phyloP scores from a whole-genome alignment of 2,888 invertebrate genomes.

The Sepiola atlantica region DNA sequence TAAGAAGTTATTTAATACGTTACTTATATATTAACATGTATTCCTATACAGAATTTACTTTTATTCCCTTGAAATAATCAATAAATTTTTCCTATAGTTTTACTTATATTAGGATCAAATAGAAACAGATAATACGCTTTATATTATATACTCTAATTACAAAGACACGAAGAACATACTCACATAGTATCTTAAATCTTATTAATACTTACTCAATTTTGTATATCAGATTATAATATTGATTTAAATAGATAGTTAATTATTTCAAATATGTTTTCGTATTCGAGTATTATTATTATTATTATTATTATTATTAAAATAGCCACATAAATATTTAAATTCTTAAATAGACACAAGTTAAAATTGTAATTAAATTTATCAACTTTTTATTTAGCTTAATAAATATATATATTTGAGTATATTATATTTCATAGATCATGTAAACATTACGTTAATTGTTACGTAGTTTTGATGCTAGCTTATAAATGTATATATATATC shows the following conservation, averaged over 20 bases:
- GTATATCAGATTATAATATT: neutral
- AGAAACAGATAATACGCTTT: no score
- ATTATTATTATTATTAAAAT: no score
- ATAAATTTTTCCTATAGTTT: no score
- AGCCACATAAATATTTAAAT: no score
- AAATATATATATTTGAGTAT: neutral
- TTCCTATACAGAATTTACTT: no score
- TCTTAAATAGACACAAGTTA: no score
- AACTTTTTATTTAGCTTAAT: neutral
- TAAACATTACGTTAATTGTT: neutral
- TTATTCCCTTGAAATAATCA: no score
- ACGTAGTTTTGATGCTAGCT: neutral
- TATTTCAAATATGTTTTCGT: neutral
- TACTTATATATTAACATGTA: no score
- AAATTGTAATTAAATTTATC: neutral
- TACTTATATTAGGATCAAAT: no score
- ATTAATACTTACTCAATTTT: neutral
- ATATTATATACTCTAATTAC: neutral
- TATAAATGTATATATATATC: no score
- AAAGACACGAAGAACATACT: neutral
- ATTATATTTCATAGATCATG: neutral
- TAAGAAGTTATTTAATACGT: no score
- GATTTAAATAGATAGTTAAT: neutral
- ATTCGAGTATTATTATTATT: no score
- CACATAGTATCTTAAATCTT: neutral